Conservation (phyloP, 2,113 vertebrate genomes). For the Sphyrna mokarran region DNA sequence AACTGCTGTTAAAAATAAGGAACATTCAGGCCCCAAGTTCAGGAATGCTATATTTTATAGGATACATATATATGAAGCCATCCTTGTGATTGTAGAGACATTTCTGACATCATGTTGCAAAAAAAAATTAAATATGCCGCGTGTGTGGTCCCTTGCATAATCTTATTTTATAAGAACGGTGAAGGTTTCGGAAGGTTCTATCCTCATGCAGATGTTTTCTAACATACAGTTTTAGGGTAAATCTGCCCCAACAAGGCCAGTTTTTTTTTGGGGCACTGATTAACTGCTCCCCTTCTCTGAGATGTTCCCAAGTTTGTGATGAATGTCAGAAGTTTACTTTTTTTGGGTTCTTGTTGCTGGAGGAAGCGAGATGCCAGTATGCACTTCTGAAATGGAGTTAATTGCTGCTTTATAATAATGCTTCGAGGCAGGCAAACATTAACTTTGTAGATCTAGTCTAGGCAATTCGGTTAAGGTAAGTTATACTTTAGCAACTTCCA, state of each 20-base stretch:
- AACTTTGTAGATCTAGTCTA: background rate
- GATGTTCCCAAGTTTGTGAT: background rate
- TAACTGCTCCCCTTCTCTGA: background rate
- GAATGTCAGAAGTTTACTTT: background rate
- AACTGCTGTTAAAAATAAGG: conserved; percentile 51
- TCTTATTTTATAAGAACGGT: background rate
- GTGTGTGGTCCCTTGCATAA: background rate
- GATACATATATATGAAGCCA: conserved; percentile 63
- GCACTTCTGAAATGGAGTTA: background rate
- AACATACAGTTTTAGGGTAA: conserved; percentile 22
- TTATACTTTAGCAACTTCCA: background rate
- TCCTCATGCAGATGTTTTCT: background rate
- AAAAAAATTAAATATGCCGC: background rate
- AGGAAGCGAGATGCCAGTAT: background rate
- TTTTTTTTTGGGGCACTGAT: background rate
- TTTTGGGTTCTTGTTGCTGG: background rate
- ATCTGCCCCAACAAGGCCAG: background rate
- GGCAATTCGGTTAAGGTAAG: background rate
- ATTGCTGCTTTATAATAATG: background rate
- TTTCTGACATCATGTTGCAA: conserved; percentile 26
- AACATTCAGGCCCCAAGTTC: conserved; percentile 54
- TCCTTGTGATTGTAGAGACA: conserved; percentile 60
- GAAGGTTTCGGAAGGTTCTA: background rate
- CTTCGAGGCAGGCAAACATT: background rate
- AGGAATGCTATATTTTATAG: conserved; percentile 63